Evolutionary conservation across 1,140 invertebrate genomes (phyloP), one percentile per base, ranked within the genome.

Genomic region (Micrasema minimum): DNA sequence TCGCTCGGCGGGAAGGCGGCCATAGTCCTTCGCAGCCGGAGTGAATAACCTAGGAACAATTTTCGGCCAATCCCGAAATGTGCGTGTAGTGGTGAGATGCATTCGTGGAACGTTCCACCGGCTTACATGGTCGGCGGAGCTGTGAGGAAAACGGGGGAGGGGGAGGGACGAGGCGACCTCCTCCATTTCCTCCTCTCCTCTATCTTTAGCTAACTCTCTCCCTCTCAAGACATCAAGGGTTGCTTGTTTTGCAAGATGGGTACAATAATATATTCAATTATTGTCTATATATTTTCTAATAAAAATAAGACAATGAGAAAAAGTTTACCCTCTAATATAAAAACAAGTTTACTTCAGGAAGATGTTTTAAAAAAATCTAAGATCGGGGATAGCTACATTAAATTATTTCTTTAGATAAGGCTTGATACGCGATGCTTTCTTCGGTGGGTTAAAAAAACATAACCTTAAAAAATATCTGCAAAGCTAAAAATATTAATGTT

Each of bases 21-120:
- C 26, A 55, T 26, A 55, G 55, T 41, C 55, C 37, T 59, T 31
- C 14, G 18, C 48, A 10, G 62, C 26, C 59, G 66, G 66, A 53
- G 71, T 72, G 71, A 72, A 72, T 72, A 68, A 72, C 71, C 71
- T 64, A 23, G 26, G 65, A 67, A 62, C 66, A 68, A 68, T 72
- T 59, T 68, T 68, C 71, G 62, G 71, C 71, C 66, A 72, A 72
- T 72, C 71, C 71, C 62, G 46, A 65, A 71, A 35, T 23, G 51
- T 38, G 37, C 31, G 18, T 59, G 55, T 59, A 22, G 35, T 59
- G 55, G 55, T 23, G 37, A 51, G 37, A 55, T 61, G 55, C 67
- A 69, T 48, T 55, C 20, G 38, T 51, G 41, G 43, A 51, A 69
- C 55, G 57, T 45, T 14, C 23, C n/a, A 41, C 20, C 55, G 16